These are phyloP conservation scores for Sclerodermus sp. DNA, from an alignment of 2,888 invertebrate genomes.

Conservation along the genomic window DNA sequence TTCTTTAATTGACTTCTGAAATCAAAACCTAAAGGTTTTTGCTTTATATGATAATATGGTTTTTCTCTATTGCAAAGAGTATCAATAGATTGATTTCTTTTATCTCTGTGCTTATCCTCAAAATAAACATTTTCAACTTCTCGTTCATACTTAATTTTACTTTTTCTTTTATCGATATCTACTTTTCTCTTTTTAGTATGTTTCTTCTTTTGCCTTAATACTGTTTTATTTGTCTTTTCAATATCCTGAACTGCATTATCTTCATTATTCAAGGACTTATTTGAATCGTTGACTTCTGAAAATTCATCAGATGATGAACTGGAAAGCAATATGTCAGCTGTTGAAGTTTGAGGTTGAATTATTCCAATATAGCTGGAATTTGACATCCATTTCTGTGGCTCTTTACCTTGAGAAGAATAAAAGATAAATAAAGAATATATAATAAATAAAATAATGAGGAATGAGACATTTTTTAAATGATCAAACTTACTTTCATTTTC, in stretches of 20 bases:
- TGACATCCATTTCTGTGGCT: conserved; percentile 31
- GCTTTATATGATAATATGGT: conserved; percentile 60
- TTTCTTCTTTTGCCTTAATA: conserved; percentile 5
- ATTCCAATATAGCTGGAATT: conserved; percentile 58
- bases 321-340: conserved; percentile 24
- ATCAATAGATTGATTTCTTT: conserved; percentile 63
- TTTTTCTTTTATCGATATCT: conserved; percentile 16
- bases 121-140: conserved; percentile 58
- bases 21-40: conserved; percentile 31
- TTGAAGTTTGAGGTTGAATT: conserved; percentile 21
- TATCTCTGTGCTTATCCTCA: conserved; percentile 65
- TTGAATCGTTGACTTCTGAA: too few relatives aligned
- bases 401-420: conserved; percentile 21
- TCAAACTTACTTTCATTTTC: background rate
- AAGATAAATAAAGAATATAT: conserved; percentile 2
- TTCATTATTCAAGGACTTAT: too few relatives aligned
- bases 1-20: conserved; percentile 24
- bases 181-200: conserved; percentile 5
- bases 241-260: too few relatives aligned
- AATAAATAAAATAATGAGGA: background rate
- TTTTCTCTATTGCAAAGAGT: conserved; percentile 68
- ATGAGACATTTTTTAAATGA: conserved; percentile 2
- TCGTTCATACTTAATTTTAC: conserved; percentile 27
- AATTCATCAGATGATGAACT: conserved; percentile 33
- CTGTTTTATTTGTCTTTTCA: too few relatives aligned